Conservation (phyloP, 2,888 invertebrate genomes). For the Chloroclysta siterata region DNA sequence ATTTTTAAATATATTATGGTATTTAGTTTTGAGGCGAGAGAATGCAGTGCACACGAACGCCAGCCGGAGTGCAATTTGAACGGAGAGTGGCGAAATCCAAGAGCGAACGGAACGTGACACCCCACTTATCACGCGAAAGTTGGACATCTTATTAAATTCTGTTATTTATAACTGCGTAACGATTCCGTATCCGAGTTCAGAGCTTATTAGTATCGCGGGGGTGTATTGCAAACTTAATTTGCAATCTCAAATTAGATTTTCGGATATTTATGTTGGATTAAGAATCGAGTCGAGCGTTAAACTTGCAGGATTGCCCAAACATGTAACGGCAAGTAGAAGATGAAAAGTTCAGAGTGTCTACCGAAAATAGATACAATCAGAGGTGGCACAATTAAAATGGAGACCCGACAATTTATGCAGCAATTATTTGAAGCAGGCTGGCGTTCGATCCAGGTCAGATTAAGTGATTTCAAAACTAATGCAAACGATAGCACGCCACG, state of each 20-base stretch:
- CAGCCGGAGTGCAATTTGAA: slow-evolving; percentile 69
- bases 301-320: slow-evolving; percentile 1
- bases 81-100: slow-evolving; percentile 76
- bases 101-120: slow-evolving; percentile 79
- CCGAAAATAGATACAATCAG: slow-evolving; percentile 35
- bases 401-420: slow-evolving; percentile 77
- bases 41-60: slow-evolving; percentile 60
- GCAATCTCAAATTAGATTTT: slow-evolving; percentile 30
- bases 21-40: slow-evolving; percentile 55
- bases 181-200: slow-evolving; percentile 46
- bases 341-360: slow-evolving; percentile 12
- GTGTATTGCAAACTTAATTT: slow-evolving; percentile 33
- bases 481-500: slow-evolving; percentile 73
- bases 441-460: slow-evolving; percentile 80
- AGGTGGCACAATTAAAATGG: slow-evolving; percentile 68
- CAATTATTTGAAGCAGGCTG: slow-evolving; percentile 76
- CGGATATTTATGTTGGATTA: slow-evolving; percentile 23
- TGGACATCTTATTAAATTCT: slow-evolving; percentile 74
- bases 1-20: slow-evolving; percentile 46
- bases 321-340: background rate
- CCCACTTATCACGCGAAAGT: slow-evolving; percentile 79
- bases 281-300: slow-evolving; percentile 9
- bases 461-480: slow-evolving; percentile 82
- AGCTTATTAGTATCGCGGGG: slow-evolving; percentile 43
- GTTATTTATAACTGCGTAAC: slow-evolving; percentile 68